Base-by-base conservation (phyloP, 2,113 vertebrate species). In the western clawed frog (Xenopus tropicalis) region DNA sequence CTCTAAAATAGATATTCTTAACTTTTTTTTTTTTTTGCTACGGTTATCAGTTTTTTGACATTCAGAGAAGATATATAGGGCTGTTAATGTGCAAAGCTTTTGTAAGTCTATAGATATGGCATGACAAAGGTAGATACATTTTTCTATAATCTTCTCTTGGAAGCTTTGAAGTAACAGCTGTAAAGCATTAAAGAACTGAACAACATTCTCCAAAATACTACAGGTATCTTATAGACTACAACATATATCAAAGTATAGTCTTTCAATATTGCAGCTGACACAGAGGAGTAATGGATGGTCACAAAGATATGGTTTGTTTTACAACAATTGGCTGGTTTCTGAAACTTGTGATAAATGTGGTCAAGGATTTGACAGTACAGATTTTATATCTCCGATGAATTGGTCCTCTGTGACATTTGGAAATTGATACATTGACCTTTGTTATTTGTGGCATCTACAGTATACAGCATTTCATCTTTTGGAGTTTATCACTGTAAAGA, bases 1-100 rank as follows among this genome's bases (percentile, higher is more conserved):
- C 22, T 54, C 52, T 54, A 54, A 54, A 54, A 54, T 54, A 59
- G 84, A 83, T 83, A 80, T 71, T 79, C 80, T 84, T 69, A 61
- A 20, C 22, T 14, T 59, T 59, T 59, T 59, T 59, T 13, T 22
- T 24, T 59, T 59, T 59, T 59, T 14, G 22, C 57, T 20, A 59
- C 6, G 22, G 57, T 22, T 59, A 24, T 59, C 57, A 59, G 11
- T 23, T 59, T 22, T 59, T 24, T 59, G 57, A 59, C 20, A 59
- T 23, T 11, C 57, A 23, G 11, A 13, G 57, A 59, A 59, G 20
- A 59, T 59, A 22, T 59, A 59, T 59, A 23, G 57, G 12, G 21
- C 20, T 16, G 21, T 23, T 59, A 14, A 22, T 16, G 57, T 59
- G 57, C 57, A 59, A 23, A 23, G 57, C 57, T 59, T 59, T 24